Evolutionary conservation across 2,797 vertebrate species (phyloP).

Genomic region (Brotula barbata): DNA sequence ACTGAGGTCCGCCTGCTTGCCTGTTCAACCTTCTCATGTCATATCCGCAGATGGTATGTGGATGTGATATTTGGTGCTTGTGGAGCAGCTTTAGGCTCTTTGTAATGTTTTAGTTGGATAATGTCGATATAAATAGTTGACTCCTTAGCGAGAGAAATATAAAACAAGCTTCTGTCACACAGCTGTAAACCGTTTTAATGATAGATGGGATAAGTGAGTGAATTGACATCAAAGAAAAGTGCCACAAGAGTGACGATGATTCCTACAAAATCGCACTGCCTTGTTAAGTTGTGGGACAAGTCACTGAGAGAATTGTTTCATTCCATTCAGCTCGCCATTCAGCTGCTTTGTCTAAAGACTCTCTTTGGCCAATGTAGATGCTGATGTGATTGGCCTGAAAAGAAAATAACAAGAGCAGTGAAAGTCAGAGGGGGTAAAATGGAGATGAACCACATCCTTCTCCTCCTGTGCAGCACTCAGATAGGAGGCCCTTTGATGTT

Average conservation of each 20-base stretch:
- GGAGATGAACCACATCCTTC: conserved; percentile 30
- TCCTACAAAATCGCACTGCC: too few species aligned
- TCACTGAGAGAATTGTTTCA: too few species aligned
- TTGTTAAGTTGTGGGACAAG: too few species aligned
- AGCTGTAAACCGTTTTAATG: neutral
- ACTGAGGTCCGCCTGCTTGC: conserved; percentile 56
- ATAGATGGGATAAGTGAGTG: neutral
- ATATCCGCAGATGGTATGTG: conserved; percentile 49
- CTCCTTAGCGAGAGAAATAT: neutral
- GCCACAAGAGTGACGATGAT: too few species aligned
- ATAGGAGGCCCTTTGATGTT: conserved; percentile 72
- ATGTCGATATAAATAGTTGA: neutral
- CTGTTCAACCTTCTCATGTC: conserved; percentile 55
- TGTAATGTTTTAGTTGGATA: conserved; percentile 2
- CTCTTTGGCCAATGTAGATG: neutral
- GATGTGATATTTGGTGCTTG: too few species aligned
- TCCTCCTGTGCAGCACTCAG: conserved; percentile 28
- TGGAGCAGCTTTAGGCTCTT: neutral
- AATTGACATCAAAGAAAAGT: too few species aligned
- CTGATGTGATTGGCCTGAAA: conserved; percentile 1
- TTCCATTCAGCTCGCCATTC: neutral
- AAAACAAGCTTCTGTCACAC: neutral
- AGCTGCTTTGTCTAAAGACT: neutral
- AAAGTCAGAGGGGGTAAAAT: conserved; percentile 16
- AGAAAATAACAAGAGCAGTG: neutral